Conservation (phyloP, 2,888 invertebrate species). For the Pseudococcus longispinus region DNA sequence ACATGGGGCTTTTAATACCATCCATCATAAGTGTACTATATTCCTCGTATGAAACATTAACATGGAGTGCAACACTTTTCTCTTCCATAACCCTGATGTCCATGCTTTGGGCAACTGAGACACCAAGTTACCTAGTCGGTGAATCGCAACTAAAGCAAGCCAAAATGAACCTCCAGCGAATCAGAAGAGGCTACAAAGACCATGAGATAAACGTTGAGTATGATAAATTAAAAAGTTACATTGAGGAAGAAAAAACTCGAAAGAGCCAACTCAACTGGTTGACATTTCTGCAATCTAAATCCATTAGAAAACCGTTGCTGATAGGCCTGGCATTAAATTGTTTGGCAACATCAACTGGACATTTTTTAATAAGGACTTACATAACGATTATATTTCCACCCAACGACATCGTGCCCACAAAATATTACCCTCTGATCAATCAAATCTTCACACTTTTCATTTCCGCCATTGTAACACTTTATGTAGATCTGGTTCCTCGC, state of each 20-base stretch:
- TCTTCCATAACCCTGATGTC: not conserved
- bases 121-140: not conserved
- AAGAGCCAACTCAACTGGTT: not conserved
- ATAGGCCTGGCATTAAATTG: not conserved
- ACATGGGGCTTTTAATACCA: not conserved
- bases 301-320: not conserved
- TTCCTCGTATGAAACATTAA: not conserved
- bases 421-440: conserved; percentile 18
- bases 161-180: not conserved
- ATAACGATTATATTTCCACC: not conserved
- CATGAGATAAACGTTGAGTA: conserved; percentile 1
- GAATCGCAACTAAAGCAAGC: not conserved
- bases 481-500: conserved; percentile 20
- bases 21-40: not conserved
- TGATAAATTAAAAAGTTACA: not conserved
- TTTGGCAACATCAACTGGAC: not conserved
- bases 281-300: not conserved
- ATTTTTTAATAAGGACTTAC: not conserved
- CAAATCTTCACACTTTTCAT: not conserved
- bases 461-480: not conserved
- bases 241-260: not conserved
- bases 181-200: not conserved
- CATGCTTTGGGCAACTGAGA: not conserved
- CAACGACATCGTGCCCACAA: not conserved
- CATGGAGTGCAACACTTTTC: not conserved